Base-by-base conservation (phyloP, 2,113 vertebrate genomes). In the Paraplagusia blochii region DNA sequence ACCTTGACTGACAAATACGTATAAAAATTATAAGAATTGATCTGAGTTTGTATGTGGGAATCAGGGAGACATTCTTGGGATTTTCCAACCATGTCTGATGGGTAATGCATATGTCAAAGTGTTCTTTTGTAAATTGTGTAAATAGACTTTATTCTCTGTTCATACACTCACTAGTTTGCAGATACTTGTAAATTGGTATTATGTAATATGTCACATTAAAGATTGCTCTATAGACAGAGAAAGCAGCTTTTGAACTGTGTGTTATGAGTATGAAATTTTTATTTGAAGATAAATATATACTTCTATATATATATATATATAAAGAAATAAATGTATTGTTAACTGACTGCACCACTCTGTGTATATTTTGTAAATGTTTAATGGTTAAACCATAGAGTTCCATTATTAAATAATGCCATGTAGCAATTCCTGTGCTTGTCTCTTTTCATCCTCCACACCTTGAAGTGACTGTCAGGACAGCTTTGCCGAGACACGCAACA, bases 331-430 rank as follows among this genome's bases (percentile, higher is more conserved):
- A 84, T 76, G 81, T 88, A 72, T 54, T 78, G 77, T 80, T 59
- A 45, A 72, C 33, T 63, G 74, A 84, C 70, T 82, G 74, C 74
- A 76, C 83, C 52, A 59, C 62, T 47, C 57, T 80, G 79, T 85
- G 83, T 77, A 85, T 84, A 86, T 87, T 88, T 86, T 89, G 82
- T 86, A 87, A 83, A 86, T 86, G 82, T 86, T 80, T 72, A 77
- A 79, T 77, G 79, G 68, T 77, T 40, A 53, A 69, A 66, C 66
- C 69, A 79, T 80, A 86, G 74, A 85, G 62, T 65, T 66, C 69
- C 58, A 73, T 80, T 82, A 87, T 87, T 86, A 88, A 89, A 88
- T 79, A 59, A 72, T 16, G 53, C 80, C 76, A 49, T 77, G 81
- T 63, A 80, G 35, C 72, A 74, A 43, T 43, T 44, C 42, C 57